A percentile compares a stretch with the other conserved stretches of the same genome.
Evolutionary conservation across 2,888 invertebrate species (phyloP).

Genomic region (Pyrrhia umbra): DNA sequence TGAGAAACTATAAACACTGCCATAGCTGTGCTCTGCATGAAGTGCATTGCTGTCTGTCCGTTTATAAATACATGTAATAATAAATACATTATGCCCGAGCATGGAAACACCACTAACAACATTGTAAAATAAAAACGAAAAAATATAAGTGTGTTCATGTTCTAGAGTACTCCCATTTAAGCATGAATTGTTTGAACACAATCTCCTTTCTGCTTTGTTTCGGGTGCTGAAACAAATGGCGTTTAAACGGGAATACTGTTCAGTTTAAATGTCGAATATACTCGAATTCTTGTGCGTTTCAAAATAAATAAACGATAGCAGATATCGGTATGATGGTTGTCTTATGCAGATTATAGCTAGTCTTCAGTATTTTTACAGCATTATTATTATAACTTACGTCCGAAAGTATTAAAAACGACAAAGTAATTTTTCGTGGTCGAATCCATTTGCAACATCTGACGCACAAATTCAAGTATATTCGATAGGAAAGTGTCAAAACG

Average conservation of each 20-base stretch:
- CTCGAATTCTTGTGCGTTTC: constrained; percentile 22
- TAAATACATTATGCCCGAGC: constrained; percentile 73
- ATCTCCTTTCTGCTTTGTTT: not conserved
- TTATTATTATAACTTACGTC: constrained; percentile 13
- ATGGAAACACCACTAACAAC: constrained; percentile 79
- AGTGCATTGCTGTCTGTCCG: constrained; percentile 84
- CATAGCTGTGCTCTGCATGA: constrained; percentile 89
- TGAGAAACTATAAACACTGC: constrained; percentile 95
- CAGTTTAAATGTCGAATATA: constrained; percentile 17
- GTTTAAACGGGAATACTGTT: not conserved
- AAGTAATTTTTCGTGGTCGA: not conserved
- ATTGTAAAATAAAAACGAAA: constrained; percentile 38
- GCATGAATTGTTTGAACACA: not conserved
- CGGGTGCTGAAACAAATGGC: not conserved
- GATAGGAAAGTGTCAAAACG: constrained; percentile 22
- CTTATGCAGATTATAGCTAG: constrained; percentile 3
- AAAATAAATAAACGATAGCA: not conserved
- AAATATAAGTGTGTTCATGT: constrained; percentile 35
- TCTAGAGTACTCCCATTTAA: constrained; percentile 11
- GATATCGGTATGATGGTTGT: not conserved
- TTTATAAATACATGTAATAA: constrained; percentile 73
- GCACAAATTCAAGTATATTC: constrained; percentile 26
- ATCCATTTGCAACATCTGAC: not conserved
- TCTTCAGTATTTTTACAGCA: constrained; percentile 35
- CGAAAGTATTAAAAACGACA: constrained; percentile 17